A percentile compares a stretch with the other conserved stretches of the same genome.
Conservation (phyloP, 2,888 invertebrate species). For the Dexiosoma caninum region DNA sequence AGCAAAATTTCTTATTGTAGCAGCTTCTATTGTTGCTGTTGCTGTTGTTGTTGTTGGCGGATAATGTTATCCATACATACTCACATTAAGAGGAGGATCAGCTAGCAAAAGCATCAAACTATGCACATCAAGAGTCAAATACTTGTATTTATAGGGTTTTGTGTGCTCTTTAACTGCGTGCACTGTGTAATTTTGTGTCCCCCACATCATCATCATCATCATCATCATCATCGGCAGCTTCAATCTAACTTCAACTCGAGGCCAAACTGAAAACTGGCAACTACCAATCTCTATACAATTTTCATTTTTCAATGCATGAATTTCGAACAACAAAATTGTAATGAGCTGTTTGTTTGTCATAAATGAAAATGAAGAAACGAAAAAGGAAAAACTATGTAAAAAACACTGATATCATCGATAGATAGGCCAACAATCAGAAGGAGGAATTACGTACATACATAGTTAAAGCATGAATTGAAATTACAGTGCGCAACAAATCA, state of each 20-base stretch:
- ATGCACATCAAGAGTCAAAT: constrained; percentile 25
- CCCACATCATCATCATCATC: no score
- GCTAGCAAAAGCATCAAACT: constrained; percentile 12
- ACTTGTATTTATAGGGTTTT: constrained; percentile 8
- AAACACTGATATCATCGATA: constrained; percentile 19
- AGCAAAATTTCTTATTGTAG: constrained; percentile 51
- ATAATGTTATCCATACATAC: constrained; percentile 14
- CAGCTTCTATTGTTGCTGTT: neutral
- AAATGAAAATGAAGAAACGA: constrained; percentile 39
- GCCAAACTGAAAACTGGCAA: constrained; percentile 33
- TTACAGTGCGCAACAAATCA: constrained; percentile 51
- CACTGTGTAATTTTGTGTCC: constrained; percentile 60
- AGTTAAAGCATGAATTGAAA: constrained; percentile 39
- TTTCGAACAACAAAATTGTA: constrained; percentile 40
- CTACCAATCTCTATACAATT: constrained; percentile 33
- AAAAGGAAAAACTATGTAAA: neutral
- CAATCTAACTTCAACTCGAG: constrained; percentile 60
- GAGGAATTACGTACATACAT: constrained; percentile 18
- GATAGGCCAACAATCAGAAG: constrained; percentile 24
- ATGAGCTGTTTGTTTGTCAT: constrained; percentile 59
- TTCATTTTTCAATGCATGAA: constrained; percentile 41
- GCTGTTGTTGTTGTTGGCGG: neutral
- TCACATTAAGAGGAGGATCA: constrained; percentile 37
- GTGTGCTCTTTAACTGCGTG: constrained; percentile 44
- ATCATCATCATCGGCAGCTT: constrained; percentile 62